Conservation (phyloP, 2,888 invertebrate species). For the Agrenia bidenticulata region DNA sequence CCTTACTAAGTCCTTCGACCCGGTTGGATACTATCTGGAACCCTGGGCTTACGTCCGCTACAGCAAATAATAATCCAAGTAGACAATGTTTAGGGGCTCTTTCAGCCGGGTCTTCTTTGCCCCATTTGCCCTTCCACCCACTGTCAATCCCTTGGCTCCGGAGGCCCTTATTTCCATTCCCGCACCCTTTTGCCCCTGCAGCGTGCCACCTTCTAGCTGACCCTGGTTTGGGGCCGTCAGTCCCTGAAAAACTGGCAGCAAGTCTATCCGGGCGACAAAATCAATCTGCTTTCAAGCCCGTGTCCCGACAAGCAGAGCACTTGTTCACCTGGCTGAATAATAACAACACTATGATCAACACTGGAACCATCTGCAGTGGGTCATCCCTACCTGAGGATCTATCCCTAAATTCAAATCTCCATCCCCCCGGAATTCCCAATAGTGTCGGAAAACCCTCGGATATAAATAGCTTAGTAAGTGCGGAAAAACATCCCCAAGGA, state of each 20-base stretch:
- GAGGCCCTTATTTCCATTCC: slow-evolving; percentile 51
- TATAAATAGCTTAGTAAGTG: too few relatives aligned
- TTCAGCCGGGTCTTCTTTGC: background rate
- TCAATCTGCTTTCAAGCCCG: slow-evolving; percentile 48
- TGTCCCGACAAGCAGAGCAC: slow-evolving; percentile 42
- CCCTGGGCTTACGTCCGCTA: slow-evolving; percentile 38
- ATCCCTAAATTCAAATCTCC: slow-evolving; percentile 8
- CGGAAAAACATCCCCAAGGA: too few relatives aligned
- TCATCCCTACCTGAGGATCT: slow-evolving; percentile 44
- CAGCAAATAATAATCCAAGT: background rate
- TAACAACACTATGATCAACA: slow-evolving; percentile 12
- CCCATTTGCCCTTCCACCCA: slow-evolving; percentile 46
- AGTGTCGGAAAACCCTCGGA: background rate
- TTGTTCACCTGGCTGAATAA: slow-evolving; percentile 50
- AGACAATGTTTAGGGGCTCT: background rate
- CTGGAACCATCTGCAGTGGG: background rate
- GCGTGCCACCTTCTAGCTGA: slow-evolving; percentile 36
- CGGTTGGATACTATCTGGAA: slow-evolving; percentile 49
- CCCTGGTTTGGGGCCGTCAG: background rate
- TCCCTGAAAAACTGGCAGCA: slow-evolving; percentile 30
- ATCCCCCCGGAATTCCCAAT: background rate
- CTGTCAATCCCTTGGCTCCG: slow-evolving; percentile 51
- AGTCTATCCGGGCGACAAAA: slow-evolving; percentile 30
- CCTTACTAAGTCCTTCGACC: slow-evolving; percentile 32
- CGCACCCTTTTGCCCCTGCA: slow-evolving; percentile 52